Base-by-base conservation (phyloP, 2,888 invertebrate species). In the Tineola bisselliella region DNA sequence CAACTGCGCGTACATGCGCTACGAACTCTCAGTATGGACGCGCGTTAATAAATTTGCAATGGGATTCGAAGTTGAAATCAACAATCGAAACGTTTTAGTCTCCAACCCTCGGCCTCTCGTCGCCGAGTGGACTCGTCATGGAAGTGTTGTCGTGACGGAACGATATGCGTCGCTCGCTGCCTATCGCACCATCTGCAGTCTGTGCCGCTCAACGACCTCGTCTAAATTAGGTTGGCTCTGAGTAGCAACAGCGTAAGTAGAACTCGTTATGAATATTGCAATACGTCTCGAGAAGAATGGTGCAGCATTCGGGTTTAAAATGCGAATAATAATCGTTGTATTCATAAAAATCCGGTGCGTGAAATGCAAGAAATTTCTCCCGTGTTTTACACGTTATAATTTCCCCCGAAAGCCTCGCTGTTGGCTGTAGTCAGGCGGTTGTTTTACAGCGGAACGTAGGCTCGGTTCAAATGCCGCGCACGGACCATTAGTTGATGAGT, bases 401-500 rank as follows among this genome's bases (percentile, higher is more conserved):
- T 87, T 84, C 81, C 76, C 80, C 84, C 81, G 79, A 84, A 83
- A 84, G 84, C 86, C 73, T 78, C 76, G 74, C 75, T 74, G 73
- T 74, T 74, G 74, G 77, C 72, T 69, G 58, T 38, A 56, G 62
- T 62, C 38, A 61, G 62, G 73, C 75, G 74, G 76, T 75, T 81
- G 81, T 81, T 83, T 81, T 81, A 77, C 81, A 73, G 73, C 68
- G 81, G 59, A 61, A 11, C 13, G 82, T 82, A 83, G 84, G 80
- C 81, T 81, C 81, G 80, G 86, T 86, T 87, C 87, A 86, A 84
- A 84, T 84, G 84, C 83, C 83, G 84, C 82, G 84, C 79, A 87
- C 83, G 87, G 88, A 81, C 88, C 88, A 88, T 88, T 88, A 88
- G 87, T 84, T 87, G 88, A 87, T 87, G 87, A 87, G 80, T 78